These are phyloP conservation scores for Argyra leucocephala DNA, from an alignment of 2,888 invertebrate species.

Conservation along the genomic window DNA sequence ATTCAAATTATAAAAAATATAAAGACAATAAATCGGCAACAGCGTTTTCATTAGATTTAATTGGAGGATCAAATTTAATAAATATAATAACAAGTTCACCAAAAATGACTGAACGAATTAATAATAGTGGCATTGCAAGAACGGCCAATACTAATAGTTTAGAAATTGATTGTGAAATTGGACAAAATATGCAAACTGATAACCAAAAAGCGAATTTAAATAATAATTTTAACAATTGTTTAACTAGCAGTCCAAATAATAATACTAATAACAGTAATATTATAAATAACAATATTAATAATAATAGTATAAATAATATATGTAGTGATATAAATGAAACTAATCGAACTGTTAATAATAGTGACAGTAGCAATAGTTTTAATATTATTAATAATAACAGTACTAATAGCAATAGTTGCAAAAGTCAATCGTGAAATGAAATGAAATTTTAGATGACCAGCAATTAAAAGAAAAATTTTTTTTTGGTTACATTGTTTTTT, in stretches of 20 bases:
- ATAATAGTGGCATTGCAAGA: background rate
- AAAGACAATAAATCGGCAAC: background rate
- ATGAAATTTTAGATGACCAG: background rate
- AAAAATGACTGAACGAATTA: background rate
- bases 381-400: background rate
- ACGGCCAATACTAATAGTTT: background rate
- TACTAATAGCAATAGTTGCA: background rate
- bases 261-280: background rate
- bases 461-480: too few species aligned
- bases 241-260: constrained; percentile 4
- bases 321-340: background rate
- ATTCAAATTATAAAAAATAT: background rate
- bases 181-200: background rate
- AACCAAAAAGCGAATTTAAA: background rate
- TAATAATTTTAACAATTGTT: background rate
- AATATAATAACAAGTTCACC: background rate
- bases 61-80: background rate
- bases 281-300: background rate
- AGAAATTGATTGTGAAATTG: background rate
- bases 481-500: too few species aligned
- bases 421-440: constrained; percentile 1
- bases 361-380: background rate
- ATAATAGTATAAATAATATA: constrained; percentile 3
- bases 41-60: background rate
- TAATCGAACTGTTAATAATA: background rate